Base-by-base conservation (phyloP, 2,113 vertebrate species). In the Coptodon rendalli region DNA sequence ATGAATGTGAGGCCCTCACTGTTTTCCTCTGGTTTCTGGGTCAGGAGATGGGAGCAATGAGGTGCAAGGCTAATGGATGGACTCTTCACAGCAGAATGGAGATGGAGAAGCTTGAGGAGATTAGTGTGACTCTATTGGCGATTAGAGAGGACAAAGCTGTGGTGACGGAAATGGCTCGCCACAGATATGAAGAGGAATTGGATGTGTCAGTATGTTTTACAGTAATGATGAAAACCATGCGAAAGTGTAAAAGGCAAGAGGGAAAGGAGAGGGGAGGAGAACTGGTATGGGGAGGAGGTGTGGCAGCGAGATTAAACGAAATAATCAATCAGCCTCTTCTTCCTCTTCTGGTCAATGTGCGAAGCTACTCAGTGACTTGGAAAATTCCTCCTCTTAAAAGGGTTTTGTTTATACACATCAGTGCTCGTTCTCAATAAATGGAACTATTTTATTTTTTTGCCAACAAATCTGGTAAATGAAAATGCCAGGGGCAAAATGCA, bases 61-160 rank as follows among this genome's bases (percentile, higher is more conserved):
- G 90, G 93, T 93, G 92, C 89, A 83, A 87, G 89, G 90, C 90
- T 95, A 94, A 96, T 95, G 91, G 95, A 96, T 94, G 91, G 91
- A 95, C 90, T 92, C 89, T 91, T 96, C 93, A 94, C 91, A 94
- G 90, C 85, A 91, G 88, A 95, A 83, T 89, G 94, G 88, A 94
- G 90, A 94, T 83, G 86, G 92, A 93, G 89, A 92, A 87, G 89
- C 90, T 89, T 27, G 85, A 89, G 86, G 89, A 93, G 81, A 91
- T 94, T 80, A 89, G 87, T 76, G 87, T 29, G 86, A 85, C 91
- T 90, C 76, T 80, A 90, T 91, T 89, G 87, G 84, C 86, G 87
- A 86, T 91, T 92, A 92, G 53, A 43, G 50, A 80, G 89, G 90
- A 93, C 91, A 95, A 94, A 94, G 89, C 89, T 90, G 84, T 81